Evolutionary conservation across 1,140 invertebrate genomes (phyloP).

Genomic region (Colletes gigas): DNA sequence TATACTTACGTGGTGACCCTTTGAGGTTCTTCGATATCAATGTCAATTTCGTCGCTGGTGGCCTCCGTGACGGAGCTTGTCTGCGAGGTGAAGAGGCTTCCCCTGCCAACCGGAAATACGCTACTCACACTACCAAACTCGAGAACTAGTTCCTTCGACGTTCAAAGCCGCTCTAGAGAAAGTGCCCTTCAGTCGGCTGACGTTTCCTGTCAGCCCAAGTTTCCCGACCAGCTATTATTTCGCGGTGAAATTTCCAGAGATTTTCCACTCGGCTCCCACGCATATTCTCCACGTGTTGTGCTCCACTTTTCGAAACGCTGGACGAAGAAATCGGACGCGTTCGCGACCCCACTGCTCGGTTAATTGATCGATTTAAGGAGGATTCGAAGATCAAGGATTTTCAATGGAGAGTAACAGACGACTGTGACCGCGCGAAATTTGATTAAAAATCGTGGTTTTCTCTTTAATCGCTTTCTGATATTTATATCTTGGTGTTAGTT

Average conservation of each 20-base stretch:
- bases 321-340: too few relatives aligned
- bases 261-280: not conserved
- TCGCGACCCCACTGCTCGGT: too few relatives aligned
- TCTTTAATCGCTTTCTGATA: too few relatives aligned
- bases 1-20: conserved; percentile 85
- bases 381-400: too few relatives aligned
- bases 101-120: conserved; percentile 76
- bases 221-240: conserved; percentile 17
- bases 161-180: conserved; percentile 52
- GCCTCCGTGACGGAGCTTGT: conserved; percentile 87
- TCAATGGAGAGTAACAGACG: too few relatives aligned
- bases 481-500: not conserved
- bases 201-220: conserved; percentile 44
- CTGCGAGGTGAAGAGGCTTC: conserved; percentile 84
- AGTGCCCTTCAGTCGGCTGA: conserved; percentile 45
- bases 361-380: too few relatives aligned
- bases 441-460: not conserved
- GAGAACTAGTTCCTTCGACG: conserved; percentile 51
- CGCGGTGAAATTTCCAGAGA: conserved; percentile 13
- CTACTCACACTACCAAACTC: conserved; percentile 69
- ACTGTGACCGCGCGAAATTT: not conserved
- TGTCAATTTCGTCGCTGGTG: conserved; percentile 87
- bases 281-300: not conserved
- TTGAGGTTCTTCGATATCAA: conserved; percentile 85
- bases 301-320: not conserved